A percentile compares a stretch with the other conserved stretches of the same genome.
Conservation (phyloP, 2,888 invertebrate species). For the Drosophila buzzatii region DNA sequence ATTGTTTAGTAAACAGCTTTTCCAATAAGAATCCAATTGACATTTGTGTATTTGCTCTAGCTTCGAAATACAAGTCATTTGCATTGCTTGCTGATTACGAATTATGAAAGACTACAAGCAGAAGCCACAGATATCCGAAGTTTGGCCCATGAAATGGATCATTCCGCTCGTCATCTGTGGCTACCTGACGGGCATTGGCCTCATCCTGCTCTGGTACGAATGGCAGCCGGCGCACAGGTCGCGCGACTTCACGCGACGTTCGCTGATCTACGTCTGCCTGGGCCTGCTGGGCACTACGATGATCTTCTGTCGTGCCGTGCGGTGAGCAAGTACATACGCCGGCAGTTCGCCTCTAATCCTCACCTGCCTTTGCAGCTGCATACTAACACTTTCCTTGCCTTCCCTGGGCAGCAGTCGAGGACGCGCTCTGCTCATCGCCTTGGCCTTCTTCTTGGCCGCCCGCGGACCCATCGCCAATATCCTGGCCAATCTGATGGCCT, state of each 20-base stretch:
- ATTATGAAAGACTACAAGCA: constrained; percentile 21
- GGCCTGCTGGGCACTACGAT: constrained; percentile 52
- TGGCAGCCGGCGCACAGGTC: constrained; percentile 34
- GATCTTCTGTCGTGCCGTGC: constrained; percentile 63
- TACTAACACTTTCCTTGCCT: constrained; percentile 90
- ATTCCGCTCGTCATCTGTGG: constrained; percentile 52
- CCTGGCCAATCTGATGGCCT: constrained; percentile 89
- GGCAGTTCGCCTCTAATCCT: neutral
- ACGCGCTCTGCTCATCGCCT: constrained; percentile 91
- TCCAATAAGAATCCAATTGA: neutral
- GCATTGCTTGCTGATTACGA: neutral
- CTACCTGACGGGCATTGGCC: constrained; percentile 65
- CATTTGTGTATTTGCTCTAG: too few species aligned
- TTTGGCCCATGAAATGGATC: constrained; percentile 48
- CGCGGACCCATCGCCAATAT: constrained; percentile 92
- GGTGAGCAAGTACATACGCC: constrained; percentile 54
- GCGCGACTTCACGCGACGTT: constrained; percentile 30
- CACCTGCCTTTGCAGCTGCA: constrained; percentile 86
- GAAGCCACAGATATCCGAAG: neutral
- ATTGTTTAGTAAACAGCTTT: neutral
- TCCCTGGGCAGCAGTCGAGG: constrained; percentile 92
- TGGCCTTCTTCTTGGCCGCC: constrained; percentile 90
- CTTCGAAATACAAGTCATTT: neutral
- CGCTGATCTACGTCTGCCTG: constrained; percentile 34
- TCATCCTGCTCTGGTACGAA: constrained; percentile 64